A percentile compares a stretch with the other conserved stretches of the same genome.
Conservation (phyloP, 2,888 invertebrate species). For the Synanthedon vespiformis region DNA sequence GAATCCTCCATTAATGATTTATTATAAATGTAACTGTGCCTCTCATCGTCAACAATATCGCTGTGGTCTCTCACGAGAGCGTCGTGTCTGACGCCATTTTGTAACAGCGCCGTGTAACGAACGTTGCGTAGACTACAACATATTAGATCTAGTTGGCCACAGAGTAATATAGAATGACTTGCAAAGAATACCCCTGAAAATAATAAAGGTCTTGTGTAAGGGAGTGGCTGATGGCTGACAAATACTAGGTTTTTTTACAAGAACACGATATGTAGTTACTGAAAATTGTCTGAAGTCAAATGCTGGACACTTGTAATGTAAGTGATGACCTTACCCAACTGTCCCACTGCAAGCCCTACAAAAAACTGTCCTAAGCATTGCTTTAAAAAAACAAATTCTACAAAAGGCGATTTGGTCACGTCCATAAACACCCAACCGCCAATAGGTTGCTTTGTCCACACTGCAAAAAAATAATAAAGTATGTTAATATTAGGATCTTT, state of each 20-base stretch:
- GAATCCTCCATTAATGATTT: conserved; percentile 30
- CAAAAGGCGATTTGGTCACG: conserved; percentile 18
- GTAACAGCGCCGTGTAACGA: conserved; percentile 43
- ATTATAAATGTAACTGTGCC: conserved; percentile 40
- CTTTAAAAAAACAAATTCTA: conserved; percentile 29
- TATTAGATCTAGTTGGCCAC: conserved; percentile 53
- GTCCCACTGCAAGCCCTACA: conserved; percentile 49
- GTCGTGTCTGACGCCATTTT: conserved; percentile 25
- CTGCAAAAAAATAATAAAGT: conserved; percentile 12
- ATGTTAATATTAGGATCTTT: no score
- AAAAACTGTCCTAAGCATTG: conserved; percentile 39
- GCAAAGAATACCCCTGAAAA: conserved; percentile 50
- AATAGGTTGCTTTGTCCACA: conserved; percentile 38
- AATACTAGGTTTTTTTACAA: not conserved
- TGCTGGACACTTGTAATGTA: no score
- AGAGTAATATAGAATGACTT: conserved; percentile 45
- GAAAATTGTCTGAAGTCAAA: no score
- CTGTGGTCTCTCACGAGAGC: conserved; percentile 15
- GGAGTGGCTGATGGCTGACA: no score
- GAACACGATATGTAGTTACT: not conserved
- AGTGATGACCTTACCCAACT: conserved; percentile 32
- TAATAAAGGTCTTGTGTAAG: not conserved
- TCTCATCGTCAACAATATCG: conserved; percentile 33
- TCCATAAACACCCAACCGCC: conserved; percentile 44
- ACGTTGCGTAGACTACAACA: conserved; percentile 52